A percentile compares a stretch with the other conserved stretches of the same genome.
phyloP scores from a whole-genome alignment of 2,113 vertebrate genomes.

The Forbesichthys papilliferus region DNA sequence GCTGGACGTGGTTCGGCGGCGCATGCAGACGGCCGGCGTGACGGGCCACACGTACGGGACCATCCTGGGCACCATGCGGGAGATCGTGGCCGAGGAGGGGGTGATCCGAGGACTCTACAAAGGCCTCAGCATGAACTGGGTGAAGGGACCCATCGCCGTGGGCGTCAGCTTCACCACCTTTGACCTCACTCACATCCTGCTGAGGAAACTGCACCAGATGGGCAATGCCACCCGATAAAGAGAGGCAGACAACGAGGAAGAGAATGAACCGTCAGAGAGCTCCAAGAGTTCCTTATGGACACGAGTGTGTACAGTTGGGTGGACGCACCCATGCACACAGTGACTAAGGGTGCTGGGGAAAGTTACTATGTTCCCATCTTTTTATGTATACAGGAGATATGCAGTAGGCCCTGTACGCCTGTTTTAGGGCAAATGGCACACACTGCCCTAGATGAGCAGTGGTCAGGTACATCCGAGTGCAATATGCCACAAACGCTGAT shows the following conservation, averaged over 20 bases:
- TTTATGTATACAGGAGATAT: conserved; percentile 10
- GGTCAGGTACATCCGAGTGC: conserved; percentile 50
- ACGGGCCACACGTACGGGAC: conserved; percentile 85
- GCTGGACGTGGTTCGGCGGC: conserved; percentile 93
- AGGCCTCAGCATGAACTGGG: conserved; percentile 99
- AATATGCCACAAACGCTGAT: conserved; percentile 51
- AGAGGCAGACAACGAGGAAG: not conserved
- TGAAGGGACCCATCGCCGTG: conserved; percentile 95
- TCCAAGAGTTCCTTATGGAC: not conserved
- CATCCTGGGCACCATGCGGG: conserved; percentile 84
- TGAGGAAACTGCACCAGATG: conserved; percentile 81
- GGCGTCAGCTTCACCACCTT: conserved; percentile 99
- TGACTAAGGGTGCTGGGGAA: conserved; percentile 36
- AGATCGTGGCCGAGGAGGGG: conserved; percentile 88
- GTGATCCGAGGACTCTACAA: conserved; percentile 90
- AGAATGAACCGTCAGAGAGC: not conserved
- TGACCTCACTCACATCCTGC: conserved; percentile 92
- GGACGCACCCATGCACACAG: conserved; percentile 21
- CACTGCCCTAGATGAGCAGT: conserved; percentile 14
- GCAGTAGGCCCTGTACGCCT: not conserved
- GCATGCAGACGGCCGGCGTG: conserved; percentile 95
- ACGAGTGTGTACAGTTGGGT: conserved; percentile 4
- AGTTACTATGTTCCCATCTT: conserved; percentile 16
- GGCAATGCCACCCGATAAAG: conserved; percentile 59
- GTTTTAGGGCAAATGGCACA: conserved; percentile 14